A percentile compares a stretch with the other conserved stretches of the same genome.
phyloP scores from a whole-genome alignment of 2,113 vertebrate genomes.

The Boulengeromyrus knoepffleri region DNA sequence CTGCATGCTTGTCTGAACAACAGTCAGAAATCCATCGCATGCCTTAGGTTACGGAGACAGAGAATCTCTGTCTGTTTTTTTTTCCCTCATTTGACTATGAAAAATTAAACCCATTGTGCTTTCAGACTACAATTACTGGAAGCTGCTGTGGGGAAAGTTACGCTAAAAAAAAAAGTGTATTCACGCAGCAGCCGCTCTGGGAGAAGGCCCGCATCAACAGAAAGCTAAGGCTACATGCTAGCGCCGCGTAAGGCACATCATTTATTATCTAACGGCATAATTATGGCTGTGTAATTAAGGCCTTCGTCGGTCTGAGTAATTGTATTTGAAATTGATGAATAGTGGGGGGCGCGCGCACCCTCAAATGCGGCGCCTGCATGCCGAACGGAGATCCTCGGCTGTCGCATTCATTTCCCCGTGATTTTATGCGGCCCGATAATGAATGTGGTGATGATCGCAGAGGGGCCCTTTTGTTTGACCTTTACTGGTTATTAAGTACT shows the following conservation, averaged over 20 bases:
- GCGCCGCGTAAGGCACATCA: background rate
- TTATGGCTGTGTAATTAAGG: background rate
- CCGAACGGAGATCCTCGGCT: background rate
- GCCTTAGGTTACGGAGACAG: background rate
- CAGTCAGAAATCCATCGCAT: background rate
- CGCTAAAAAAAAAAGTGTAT: background rate
- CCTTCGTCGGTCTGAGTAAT: background rate
- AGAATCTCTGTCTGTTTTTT: background rate
- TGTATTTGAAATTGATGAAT: conserved; percentile 10
- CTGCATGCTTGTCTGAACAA: background rate
- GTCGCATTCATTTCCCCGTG: background rate
- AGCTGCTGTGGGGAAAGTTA: background rate
- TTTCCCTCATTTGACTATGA: background rate
- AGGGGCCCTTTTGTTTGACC: background rate
- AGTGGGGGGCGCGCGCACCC: background rate
- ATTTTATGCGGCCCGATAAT: background rate
- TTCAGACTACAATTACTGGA: background rate
- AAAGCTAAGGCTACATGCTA: background rate
- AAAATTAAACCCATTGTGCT: conserved; percentile 5
- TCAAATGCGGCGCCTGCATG: background rate
- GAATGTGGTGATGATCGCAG: background rate
- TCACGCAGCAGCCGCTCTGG: background rate
- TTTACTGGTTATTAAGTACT: conserved; percentile 15
- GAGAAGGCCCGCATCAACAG: background rate
- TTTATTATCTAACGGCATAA: background rate